These are phyloP conservation scores for Carassius auratus DNA, from an alignment of 2,113 vertebrate genomes.

Conservation along the genomic window DNA sequence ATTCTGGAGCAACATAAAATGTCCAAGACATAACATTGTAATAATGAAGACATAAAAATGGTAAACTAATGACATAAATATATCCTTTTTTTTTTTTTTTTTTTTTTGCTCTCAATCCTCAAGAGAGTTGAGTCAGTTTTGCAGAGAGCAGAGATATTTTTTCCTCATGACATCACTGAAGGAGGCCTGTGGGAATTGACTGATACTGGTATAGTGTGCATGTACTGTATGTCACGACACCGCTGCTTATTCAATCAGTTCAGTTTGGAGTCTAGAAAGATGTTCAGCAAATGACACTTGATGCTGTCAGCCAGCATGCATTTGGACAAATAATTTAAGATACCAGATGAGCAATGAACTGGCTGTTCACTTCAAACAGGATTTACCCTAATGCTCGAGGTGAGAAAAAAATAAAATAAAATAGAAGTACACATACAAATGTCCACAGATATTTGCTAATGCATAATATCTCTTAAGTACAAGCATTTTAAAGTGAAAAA, in stretches of 20 bases:
- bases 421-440: neutral
- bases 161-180: constrained; percentile 21
- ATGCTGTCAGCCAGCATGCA: neutral
- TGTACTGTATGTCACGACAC: constrained; percentile 12
- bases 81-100: neutral
- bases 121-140: constrained; percentile 14
- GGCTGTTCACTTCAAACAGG: neutral
- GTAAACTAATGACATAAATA: constrained; percentile 5
- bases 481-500: neutral
- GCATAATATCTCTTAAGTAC: neutral
- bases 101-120: neutral
- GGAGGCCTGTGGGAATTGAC: constrained; percentile 6
- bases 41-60: constrained; percentile 6
- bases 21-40: constrained; percentile 3
- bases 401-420: neutral
- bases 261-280: constrained; percentile 1
- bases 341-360: neutral
- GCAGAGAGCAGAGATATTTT: constrained; percentile 17
- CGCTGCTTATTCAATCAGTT: neutral
- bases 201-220: neutral
- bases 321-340: constrained; percentile 17
- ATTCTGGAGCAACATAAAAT: neutral
- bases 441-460: neutral
- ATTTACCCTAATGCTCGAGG: neutral
- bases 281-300: neutral